These are phyloP conservation scores for Himalopsyche tibetana DNA, from an alignment of 2,888 invertebrate species.

Conservation along the genomic window DNA sequence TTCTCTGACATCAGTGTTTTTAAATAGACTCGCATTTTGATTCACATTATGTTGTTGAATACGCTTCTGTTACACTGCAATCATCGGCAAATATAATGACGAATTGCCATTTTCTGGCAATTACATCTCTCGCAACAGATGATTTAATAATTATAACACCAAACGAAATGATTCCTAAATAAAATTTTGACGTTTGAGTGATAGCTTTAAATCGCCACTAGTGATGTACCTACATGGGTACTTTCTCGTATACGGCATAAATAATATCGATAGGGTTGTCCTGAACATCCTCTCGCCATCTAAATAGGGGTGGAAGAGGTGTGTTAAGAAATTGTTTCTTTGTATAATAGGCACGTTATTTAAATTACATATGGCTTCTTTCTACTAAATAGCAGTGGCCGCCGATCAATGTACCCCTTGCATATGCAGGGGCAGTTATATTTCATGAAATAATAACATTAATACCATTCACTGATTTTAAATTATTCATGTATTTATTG, in stretches of 20 bases:
- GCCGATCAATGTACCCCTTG: too few species aligned
- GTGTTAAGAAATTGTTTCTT: too few species aligned
- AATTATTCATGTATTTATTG: too few species aligned
- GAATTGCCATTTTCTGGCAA: neutral
- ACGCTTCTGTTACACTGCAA: neutral
- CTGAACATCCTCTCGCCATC: neutral
- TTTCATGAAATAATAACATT: too few species aligned
- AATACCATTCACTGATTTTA: too few species aligned
- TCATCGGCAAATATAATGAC: constrained; percentile 32
- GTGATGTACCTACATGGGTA: neutral
- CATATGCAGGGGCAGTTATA: too few species aligned
- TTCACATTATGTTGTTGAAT: constrained; percentile 44
- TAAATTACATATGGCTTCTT: too few species aligned
- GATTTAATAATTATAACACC: neutral
- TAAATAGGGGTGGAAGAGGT: neutral
- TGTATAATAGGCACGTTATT: too few species aligned
- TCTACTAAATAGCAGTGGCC: too few species aligned
- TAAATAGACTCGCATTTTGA: constrained; percentile 60
- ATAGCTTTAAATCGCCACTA: neutral
- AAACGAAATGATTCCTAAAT: neutral
- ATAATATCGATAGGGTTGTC: constrained; percentile 19
- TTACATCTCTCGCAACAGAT: neutral
- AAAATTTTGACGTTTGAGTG: constrained; percentile 15
- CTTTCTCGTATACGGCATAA: neutral
- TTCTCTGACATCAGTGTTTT: constrained; percentile 61